Evolutionary conservation across 1,140 invertebrate species (phyloP), one percentile per base, ranked within the genome.

Genomic region (Stenopsyche tienmushanensis): DNA sequence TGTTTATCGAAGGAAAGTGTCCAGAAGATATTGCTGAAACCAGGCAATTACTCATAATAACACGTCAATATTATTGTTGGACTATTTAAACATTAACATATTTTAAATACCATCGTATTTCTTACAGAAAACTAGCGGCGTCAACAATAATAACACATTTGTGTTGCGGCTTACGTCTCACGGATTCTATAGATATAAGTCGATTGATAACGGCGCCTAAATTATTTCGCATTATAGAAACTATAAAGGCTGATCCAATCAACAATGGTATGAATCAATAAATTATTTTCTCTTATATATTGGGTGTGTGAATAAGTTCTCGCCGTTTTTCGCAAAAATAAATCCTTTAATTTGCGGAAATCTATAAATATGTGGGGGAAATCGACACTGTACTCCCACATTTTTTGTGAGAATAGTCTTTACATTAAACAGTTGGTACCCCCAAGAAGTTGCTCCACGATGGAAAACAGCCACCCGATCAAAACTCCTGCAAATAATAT

Each of bases 211-310:
- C 41, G 18, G 53, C 67, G 29, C 20, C 58, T 10, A 65, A 62
- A n/a, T 39, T 65, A 24, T 42, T 25, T 17, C 44, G 54, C 23
- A 53, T 69, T 41, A 57, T 64, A 3, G 20, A 52, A 50, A 18
- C 53, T 20, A 57, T 65, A 34, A 47, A 57, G 41, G 54, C 66
- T 9, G 54, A 64, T 10, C 29, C 39, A 10, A 17, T 68, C 5
- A 62, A 68, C 41, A 54, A 63, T 63, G 60, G 66, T 67, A 63
- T n/a, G n/a, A n/a, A n/a, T n/a, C n/a, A n/a, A n/a, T n/a, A n/a
- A n/a, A n/a, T n/a, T n/a, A n/a, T n/a, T n/a, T n/a, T n/a, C n/a
- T n/a, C n/a, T n/a, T n/a, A n/a, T n/a, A n/a, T n/a, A n/a, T n/a
- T n/a, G n/a, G n/a, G n/a, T n/a, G n/a, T n/a, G n/a, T n/a, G n/a